These are phyloP conservation scores for Spilogale gracilis DNA, from an alignment of 2,113 vertebrate species.

Conservation along the genomic window DNA sequence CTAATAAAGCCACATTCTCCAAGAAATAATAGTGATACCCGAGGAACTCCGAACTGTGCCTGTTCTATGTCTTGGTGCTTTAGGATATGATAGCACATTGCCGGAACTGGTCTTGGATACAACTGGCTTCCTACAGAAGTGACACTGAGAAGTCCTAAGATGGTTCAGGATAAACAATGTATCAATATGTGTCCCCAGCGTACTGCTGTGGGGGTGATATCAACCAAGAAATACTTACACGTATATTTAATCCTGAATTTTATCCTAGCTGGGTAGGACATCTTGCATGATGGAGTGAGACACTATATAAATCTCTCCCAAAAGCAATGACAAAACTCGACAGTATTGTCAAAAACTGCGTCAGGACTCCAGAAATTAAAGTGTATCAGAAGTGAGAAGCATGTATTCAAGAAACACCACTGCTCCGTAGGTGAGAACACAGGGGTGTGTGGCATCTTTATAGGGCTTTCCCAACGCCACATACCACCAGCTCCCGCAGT, in stretches of 20 bases:
- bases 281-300: not conserved
- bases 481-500: rapidly evolving
- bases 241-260: not conserved
- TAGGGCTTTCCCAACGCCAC: too few relatives aligned
- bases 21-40: not conserved
- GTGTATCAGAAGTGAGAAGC: not conserved
- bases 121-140: not conserved
- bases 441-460: rapidly evolving
- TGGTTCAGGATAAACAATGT: not conserved
- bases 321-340: not conserved
- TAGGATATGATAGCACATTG: not conserved
- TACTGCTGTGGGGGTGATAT: not conserved
- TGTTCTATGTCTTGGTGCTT: not conserved
- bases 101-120: not conserved
- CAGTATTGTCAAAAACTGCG: not conserved
- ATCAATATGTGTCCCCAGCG: not conserved
- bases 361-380: not conserved
- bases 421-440: rapidly evolving
- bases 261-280: not conserved
- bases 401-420: too few relatives aligned
- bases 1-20: not conserved
- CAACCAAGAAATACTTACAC: not conserved
- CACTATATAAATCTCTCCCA: not conserved
- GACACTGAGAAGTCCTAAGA: not conserved
- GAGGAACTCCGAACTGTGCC: not conserved